Evolutionary conservation across 2,113 vertebrate genomes (phyloP).

Genomic region (Mustela lutreola): DNA sequence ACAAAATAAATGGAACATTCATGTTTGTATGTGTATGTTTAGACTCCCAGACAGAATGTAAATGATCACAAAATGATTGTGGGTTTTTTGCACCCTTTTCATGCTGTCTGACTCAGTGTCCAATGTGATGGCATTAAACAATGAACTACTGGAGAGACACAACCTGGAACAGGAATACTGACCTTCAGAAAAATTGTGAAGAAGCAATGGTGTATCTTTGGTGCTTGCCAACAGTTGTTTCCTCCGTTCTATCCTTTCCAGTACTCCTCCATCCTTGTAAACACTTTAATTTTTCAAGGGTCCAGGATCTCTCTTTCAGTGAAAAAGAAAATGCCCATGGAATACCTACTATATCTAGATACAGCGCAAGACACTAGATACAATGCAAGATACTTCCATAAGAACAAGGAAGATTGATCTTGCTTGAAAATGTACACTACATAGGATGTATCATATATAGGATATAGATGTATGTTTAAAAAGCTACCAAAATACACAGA

Average conservation of each 20-base stretch:
- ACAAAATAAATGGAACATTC: background rate
- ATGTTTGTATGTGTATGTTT: background rate
- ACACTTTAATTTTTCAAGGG: slow-evolving; percentile 14
- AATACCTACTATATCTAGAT: background rate
- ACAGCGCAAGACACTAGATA: background rate
- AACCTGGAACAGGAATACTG: background rate
- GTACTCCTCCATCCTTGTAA: background rate
- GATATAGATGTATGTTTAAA: background rate
- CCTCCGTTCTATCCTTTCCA: background rate
- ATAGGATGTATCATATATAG: background rate
- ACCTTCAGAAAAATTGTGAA: slow-evolving; percentile 33
- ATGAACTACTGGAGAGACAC: background rate
- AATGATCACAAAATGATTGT: background rate
- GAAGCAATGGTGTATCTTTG: background rate
- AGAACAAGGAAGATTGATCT: background rate
- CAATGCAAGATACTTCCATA: background rate
- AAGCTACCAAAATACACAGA: background rate
- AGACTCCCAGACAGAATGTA: background rate
- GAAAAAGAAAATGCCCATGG: background rate
- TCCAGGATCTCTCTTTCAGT: background rate
- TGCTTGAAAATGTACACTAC: background rate
- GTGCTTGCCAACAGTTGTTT: background rate
- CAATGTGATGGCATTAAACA: background rate
- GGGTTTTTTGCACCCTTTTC: background rate
- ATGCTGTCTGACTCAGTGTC: background rate